Percentiles rank a stretch among this genome's conserved stretches.
phyloP scores from a whole-genome alignment of 2,888 invertebrate species.

The Spodoptera picta region DNA sequence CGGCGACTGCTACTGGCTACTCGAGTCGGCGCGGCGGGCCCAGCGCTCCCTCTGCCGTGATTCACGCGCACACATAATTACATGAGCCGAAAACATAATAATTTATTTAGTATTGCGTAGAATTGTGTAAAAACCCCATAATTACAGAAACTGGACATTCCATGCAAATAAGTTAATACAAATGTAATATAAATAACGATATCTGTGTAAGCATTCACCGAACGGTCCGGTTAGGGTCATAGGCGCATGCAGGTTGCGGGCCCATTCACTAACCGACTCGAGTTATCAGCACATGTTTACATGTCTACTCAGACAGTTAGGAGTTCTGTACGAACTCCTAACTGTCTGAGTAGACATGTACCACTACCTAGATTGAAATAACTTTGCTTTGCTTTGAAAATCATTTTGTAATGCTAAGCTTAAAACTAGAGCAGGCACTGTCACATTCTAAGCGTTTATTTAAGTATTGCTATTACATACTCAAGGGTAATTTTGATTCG shows the following conservation, averaged over 20 bases:
- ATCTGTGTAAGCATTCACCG: slow-evolving; percentile 26
- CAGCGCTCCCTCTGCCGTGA: too few relatives aligned
- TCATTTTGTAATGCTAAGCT: neutral
- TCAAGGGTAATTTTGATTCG: too few relatives aligned
- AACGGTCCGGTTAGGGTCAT: slow-evolving; percentile 43
- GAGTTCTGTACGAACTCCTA: slow-evolving; percentile 21
- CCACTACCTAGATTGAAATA: slow-evolving; percentile 7
- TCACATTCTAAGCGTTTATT: too few relatives aligned
- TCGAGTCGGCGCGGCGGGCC: too few relatives aligned
- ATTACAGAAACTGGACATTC: neutral
- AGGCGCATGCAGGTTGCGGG: slow-evolving; percentile 37
- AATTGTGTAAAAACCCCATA: too few relatives aligned
- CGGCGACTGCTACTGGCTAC: too few relatives aligned
- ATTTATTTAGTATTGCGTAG: too few relatives aligned
- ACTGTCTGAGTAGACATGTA: too few relatives aligned
- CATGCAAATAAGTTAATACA: slow-evolving; percentile 24
- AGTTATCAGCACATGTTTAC: slow-evolving; percentile 53
- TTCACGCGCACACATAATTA: too few relatives aligned
- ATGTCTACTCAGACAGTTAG: slow-evolving; percentile 12
- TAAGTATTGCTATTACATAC: too few relatives aligned
- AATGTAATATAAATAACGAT: slow-evolving; percentile 29
- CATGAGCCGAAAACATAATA: too few relatives aligned
- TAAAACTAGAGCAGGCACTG: too few relatives aligned
- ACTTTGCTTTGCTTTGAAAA: neutral
- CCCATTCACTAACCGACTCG: slow-evolving; percentile 42